A percentile compares a stretch with the other conserved stretches of the same genome.
Evolutionary conservation across 2,113 vertebrate genomes (phyloP).

Genomic region (Hippoglossus stenolepis): DNA sequence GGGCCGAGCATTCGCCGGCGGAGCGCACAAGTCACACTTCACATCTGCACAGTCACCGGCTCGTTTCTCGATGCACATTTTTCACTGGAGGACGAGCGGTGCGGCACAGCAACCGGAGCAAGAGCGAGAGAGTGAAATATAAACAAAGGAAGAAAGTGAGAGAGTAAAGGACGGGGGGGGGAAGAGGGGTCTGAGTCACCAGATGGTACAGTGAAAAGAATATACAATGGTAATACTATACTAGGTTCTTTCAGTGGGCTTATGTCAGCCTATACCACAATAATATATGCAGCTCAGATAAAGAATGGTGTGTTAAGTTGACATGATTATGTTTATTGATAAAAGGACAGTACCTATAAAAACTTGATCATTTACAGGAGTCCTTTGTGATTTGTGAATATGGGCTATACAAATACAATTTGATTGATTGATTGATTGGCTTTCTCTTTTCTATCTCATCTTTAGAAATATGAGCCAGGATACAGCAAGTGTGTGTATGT

Average conservation of each 20-base stretch:
- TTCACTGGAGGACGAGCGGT: neutral
- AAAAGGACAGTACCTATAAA: neutral
- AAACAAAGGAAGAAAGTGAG: conserved; percentile 52
- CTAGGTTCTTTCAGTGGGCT: conserved; percentile 55
- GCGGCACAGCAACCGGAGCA: neutral
- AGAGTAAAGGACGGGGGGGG: conserved; percentile 17
- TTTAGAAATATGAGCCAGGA: too few species aligned
- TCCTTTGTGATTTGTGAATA: too few species aligned
- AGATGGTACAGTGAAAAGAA: conserved; percentile 78
- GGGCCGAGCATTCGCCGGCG: conserved; percentile 9
- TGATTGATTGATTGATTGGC: too few species aligned
- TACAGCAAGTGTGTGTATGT: too few species aligned
- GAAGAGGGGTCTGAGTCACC: conserved; percentile 59
- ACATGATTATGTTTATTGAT: neutral
- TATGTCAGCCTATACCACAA: conserved; percentile 44
- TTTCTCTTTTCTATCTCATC: neutral
- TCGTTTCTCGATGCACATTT: conserved; percentile 11
- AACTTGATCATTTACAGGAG: too few species aligned
- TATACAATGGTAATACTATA: conserved; percentile 72
- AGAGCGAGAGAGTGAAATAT: conserved; percentile 31
- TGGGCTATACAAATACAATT: too few species aligned
- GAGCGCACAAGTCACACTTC: conserved; percentile 24
- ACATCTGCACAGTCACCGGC: conserved; percentile 49
- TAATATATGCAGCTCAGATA: conserved; percentile 1
- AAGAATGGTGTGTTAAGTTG: conserved; percentile 3